A percentile compares a stretch with the other conserved stretches of the same genome.
Evolutionary conservation across 1,140 invertebrate species (phyloP).

Genomic region (Drosophila kurseongensis): DNA sequence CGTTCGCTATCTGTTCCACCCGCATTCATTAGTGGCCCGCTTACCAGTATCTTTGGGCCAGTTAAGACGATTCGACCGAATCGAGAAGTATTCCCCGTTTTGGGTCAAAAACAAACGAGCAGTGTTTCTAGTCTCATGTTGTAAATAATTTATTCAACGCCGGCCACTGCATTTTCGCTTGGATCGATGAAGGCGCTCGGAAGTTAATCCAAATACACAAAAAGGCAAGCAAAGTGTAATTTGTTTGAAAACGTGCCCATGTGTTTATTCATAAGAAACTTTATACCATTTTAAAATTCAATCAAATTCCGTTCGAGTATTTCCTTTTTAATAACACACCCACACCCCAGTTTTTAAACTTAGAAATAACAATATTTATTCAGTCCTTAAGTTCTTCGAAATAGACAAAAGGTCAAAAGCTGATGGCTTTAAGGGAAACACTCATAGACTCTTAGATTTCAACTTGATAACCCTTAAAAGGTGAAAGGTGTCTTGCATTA

Average conservation of each 20-base stretch:
- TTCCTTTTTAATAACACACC: conserved; percentile 1
- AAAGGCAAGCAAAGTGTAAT: conserved; percentile 19
- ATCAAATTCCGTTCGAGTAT: conserved; percentile 10
- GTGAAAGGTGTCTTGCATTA: too few species aligned
- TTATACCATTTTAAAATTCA: conserved; percentile 12
- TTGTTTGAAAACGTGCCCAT: background rate
- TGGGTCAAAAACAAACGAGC: background rate
- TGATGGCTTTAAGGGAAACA: too few species aligned
- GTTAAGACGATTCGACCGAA: conserved; percentile 32
- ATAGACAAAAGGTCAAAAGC: background rate
- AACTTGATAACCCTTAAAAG: background rate
- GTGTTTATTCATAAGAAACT: conserved; percentile 9
- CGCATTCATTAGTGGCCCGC: conserved; percentile 46
- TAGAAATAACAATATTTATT: background rate
- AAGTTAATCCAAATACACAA: conserved; percentile 18
- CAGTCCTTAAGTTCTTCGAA: too few species aligned
- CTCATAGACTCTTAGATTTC: too few species aligned
- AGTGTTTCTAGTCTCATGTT: background rate
- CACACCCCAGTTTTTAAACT: conserved; percentile 1
- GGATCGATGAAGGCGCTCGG: conserved; percentile 36
- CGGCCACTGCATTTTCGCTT: conserved; percentile 14
- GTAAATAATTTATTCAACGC: conserved; percentile 43
- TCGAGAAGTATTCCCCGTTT: background rate
- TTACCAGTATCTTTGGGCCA: conserved; percentile 48
- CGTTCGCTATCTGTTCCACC: conserved; percentile 45